A percentile compares a stretch with the other conserved stretches of the same genome.
phyloP scores from a whole-genome alignment of 2,888 invertebrate species.

The Hanleya hanleyi region DNA sequence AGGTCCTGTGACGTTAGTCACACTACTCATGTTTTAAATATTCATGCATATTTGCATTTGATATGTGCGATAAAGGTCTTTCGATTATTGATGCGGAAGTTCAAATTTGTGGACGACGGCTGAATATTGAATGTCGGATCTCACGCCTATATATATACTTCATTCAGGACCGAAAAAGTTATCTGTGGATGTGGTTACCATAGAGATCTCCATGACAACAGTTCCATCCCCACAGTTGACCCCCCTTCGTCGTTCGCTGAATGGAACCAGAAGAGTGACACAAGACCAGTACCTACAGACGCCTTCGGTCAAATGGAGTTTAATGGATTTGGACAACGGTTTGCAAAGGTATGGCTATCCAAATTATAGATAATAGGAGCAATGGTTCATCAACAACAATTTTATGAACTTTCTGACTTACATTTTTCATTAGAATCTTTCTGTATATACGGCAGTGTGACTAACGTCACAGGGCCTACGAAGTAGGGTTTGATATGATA shows the following conservation, averaged over 20 bases:
- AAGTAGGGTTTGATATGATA: too few species aligned
- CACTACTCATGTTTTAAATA: too few species aligned
- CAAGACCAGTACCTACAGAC: conserved; percentile 54
- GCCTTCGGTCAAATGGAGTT: conserved; percentile 72
- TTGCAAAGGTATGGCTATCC: conserved; percentile 56
- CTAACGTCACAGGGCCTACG: too few species aligned
- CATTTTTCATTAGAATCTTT: not conserved
- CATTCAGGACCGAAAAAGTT: not conserved
- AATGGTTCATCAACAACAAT: too few species aligned
- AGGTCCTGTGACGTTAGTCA: too few species aligned
- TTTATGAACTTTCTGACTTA: too few species aligned
- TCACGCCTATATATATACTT: too few species aligned
- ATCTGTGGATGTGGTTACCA: conserved; percentile 53
- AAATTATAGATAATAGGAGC: not conserved
- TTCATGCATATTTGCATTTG: not conserved
- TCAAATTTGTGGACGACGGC: too few species aligned
- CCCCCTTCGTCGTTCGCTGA: conserved; percentile 4
- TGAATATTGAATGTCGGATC: too few species aligned
- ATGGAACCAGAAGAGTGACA: conserved; percentile 55
- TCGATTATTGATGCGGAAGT: too few species aligned
- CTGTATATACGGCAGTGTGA: too few species aligned
- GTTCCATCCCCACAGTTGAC: not conserved
- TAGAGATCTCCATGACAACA: conserved; percentile 29
- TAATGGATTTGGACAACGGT: conserved; percentile 62
- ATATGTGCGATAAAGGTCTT: too few species aligned